Evolutionary conservation across 2,113 vertebrate species (phyloP), one percentile per base, ranked within the genome.

Genomic region (Periophthalmodon schlosseri): DNA sequence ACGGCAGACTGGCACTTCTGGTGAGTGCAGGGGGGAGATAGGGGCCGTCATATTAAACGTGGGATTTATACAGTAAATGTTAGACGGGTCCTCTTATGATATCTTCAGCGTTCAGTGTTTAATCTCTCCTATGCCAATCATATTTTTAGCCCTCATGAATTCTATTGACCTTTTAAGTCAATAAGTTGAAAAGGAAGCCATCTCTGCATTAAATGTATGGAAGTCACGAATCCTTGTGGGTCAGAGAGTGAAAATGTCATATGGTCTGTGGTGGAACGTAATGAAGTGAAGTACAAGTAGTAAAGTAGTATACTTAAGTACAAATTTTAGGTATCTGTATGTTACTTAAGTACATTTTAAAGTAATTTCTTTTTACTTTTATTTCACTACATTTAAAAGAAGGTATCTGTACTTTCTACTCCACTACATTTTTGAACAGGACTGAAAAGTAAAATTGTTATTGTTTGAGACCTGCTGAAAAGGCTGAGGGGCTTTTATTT

Each of bases 1-100:
- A 81, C 76, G 54, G 60, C 47, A 76, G 63, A 74, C 74, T 77
- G 77, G 79, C 73, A 70, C 74, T 34, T 47, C 58, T 72, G 47
- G 66, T 69, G 68, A 60, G 50, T 72, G 65, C 74, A 52, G 44
- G 20, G 50, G 54, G 49, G 44, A 68, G 4, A 67, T 39, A 74
- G 50, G 24, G 78, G 33, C 39, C 66, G 39, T 33, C 72, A 58
- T 77, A 18, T 73, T 49, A 44, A 52, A 67, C 69, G 66, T 44
- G 9, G 24, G 60, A 56, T 74, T 67, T 36, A 46, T 52, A 16
- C 34, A 44, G 34, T 65, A n/a, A 44, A 36, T 39, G 33, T 2
- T 65, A 16, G 18, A 65, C n/a, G n/a, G 20, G 63, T n/a, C 2
- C 20, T 39, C 9, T 65, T 65, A 18, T 39, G 63, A 39, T 65